Base-by-base conservation (phyloP, 1,140 invertebrate genomes). In the Myzus persicae region DNA sequence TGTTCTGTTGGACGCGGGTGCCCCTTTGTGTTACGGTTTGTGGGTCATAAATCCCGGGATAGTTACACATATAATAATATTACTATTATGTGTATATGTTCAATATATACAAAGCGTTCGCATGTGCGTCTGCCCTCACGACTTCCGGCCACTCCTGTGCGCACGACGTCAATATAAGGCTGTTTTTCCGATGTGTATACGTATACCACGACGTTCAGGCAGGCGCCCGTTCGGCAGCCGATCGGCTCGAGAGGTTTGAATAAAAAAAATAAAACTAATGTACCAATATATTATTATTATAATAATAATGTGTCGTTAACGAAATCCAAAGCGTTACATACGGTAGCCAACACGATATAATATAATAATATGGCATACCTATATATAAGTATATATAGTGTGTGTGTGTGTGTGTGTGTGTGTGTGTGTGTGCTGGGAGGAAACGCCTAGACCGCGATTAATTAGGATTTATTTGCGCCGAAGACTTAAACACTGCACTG, bases 131-230 rank as follows among this genome's bases (percentile, higher is more conserved):
- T 84, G 91, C 91, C 76, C 91, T 93, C 36, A n/a, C 91, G 31
- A 93, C 76, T 93, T 93, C 91, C 91, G 91, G 91, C 76, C 91
- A 85, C 91, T 48, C 91, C 91, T 22, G 81, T 38, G 9, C 20
- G 46, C 38, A 38, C 87, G 44, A 89, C 46, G n/a, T 54, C 87
- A 38, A 88, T 88, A 44, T 36, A 87, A 36, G 46, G 20, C 46
- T 48, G 46, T 54, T 89, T 89, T 89, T 42, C 87, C 46, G 22
- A 59, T 20, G 51, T 5, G 20, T 31, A 90, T 54, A 90, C 31
- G 11, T 18, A 20, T 38, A 46, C 89, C 54, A 51, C 88, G 36
- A 54, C 46, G 31, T 89, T 89, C 36, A 11, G 88, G 38, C 46
- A 24, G 88, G 51, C 89, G 89, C 89, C 89, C 51, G 54, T 90